Evolutionary conservation across 2,797 vertebrate genomes (phyloP), one percentile per base, ranked within the genome.

Genomic region (Bradypus variegatus): DNA sequence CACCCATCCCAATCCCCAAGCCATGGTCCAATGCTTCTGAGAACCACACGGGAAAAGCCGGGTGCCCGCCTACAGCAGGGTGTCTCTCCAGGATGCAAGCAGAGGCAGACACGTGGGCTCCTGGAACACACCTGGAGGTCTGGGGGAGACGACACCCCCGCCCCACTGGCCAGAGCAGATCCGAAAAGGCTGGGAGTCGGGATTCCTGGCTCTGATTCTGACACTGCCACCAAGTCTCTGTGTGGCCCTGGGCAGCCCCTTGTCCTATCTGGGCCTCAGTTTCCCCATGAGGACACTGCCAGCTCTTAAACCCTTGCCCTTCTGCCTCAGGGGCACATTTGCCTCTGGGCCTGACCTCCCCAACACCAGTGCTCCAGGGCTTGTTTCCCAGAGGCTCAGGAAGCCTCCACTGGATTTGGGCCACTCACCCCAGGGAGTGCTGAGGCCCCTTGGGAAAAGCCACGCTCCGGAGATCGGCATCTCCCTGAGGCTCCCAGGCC

Each of bases 361-460:
- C 50, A 45, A 16, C 79, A 38, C n/a, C 13, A 6, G 65, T 0
- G 0, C 38, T 45, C 64, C 36, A 0, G 45, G 2, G 45, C 58
- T 53, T 3, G 6, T 62, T 62, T 33, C 88, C 65, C 77, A 8
- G 53, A 69, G 78, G 36, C 33, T 78, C 81, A 14, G 33, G 62
- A 91, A 78, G 77, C 65, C 60, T 11, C 50, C 14, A 36, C 33
- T 69, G 3, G 6, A 9, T 86, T 65, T 36, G 8, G 75, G 70
- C 27, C 6, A 3, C 50, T 53, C 78, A n/a, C 88, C 79, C 90
- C 70, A n/a, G 77, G 93, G 94, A 90, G 75, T 15, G 33, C 29
- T 2, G 8, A 55, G 77, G 27, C 69, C 69, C 31, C 77, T 83
- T 86, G 62, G 25, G 67, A 86, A 82, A 82, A 75, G 85, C 84